phyloP scores from a whole-genome alignment of 2,888 invertebrate species.

The Ormyrus nitidulus region DNA sequence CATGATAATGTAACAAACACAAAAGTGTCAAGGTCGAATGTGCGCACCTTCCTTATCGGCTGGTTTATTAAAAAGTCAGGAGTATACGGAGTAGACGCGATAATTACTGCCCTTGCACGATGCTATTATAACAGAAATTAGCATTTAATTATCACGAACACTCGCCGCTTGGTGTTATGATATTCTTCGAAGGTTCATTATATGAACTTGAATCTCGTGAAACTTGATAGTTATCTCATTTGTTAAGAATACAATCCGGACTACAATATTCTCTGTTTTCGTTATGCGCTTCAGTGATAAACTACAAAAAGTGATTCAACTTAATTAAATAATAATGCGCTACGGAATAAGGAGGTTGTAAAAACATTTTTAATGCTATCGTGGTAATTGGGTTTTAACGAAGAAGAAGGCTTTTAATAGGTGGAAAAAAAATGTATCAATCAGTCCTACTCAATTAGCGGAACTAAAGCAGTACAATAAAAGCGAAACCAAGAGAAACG shows the following conservation, averaged over 20 bases:
- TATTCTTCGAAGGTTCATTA: slow-evolving; percentile 44
- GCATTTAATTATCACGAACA: slow-evolving; percentile 56
- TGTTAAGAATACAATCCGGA: slow-evolving; percentile 35
- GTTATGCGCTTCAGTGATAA: slow-evolving; percentile 29
- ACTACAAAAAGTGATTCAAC: background rate
- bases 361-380: too few relatives aligned
- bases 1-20: slow-evolving; percentile 48
- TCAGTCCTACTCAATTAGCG: too few relatives aligned
- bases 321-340: slow-evolving; percentile 32
- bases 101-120: slow-evolving; percentile 57
- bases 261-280: slow-evolving; percentile 2
- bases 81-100: slow-evolving; percentile 43
- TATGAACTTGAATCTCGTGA: slow-evolving; percentile 52
- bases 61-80: slow-evolving; percentile 45
- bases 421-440: too few relatives aligned
- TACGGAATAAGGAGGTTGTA: background rate
- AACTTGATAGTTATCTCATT: slow-evolving; percentile 46
- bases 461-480: too few relatives aligned
- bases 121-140: slow-evolving; percentile 55
- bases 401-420: too few relatives aligned
- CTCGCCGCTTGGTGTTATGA: slow-evolving; percentile 19
- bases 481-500: too few relatives aligned
- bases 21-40: slow-evolving; percentile 56
- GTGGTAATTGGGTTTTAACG: too few relatives aligned
- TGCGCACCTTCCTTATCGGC: slow-evolving; percentile 52